Base-by-base conservation (phyloP, 2,797 vertebrate genomes). In the Acomys russatus region DNA sequence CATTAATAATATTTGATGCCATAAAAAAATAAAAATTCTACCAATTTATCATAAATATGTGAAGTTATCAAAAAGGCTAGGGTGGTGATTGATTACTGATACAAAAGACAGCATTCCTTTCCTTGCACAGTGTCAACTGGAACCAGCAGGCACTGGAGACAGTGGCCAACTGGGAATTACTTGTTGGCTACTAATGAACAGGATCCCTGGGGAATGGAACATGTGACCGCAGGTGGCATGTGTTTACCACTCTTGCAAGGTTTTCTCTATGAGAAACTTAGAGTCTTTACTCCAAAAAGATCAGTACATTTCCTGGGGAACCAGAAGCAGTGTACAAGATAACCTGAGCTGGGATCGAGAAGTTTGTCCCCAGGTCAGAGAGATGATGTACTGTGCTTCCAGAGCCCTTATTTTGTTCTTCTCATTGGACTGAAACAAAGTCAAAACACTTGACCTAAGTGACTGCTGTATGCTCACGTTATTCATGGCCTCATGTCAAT, bases 301-400 rank as follows among this genome's bases (percentile, higher is more conserved):
- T 82, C 68, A 95, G 54, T 6, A 11, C 23, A 84, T 77, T 96
- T 97, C 49, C 88, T 82, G 77, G 91, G 84, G 87, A 97, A 64
- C 74, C 80, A 89, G 78, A 96, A 86, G 56, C 79, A 73, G 88
- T 92, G 33, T 94, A 49, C 97, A 96, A 78, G 88, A 97, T 59
- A 91, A 71, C 63, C 78, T 97, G 63, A 71, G 20, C 17, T 94
- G 44, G 51, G 28, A 14, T 49, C 70, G 78, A 97, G 96, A 94
- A 92, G 94, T 93, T 44, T 95, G 71, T 79, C 38, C 97, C 90
- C n/a, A 88, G 68, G 82, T 96, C 97, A 97, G 92, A 73, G 88
- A 93, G 74, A 78, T 94, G 6, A 85, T 96, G 44, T 4, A 9
- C 85, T 94, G 10, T 73, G 85, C 38, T 80, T 86, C 73, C 88